A percentile compares a stretch with the other conserved stretches of the same genome.
Conservation (phyloP, 2,888 invertebrate genomes). For the Maniola hyperantus region DNA sequence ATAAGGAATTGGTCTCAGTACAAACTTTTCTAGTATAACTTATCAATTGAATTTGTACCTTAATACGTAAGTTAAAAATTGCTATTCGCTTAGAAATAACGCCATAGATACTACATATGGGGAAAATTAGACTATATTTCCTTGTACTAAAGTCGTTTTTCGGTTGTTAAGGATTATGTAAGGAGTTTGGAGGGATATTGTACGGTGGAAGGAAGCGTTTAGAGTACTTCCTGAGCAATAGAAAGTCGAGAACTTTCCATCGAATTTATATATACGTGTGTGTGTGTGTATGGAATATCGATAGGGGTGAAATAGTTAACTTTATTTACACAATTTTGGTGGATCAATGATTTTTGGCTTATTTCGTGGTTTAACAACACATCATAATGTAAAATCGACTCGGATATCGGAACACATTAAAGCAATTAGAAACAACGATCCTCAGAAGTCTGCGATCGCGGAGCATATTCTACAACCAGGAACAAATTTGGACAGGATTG, state of each 20-base stretch:
- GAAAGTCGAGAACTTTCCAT: slow-evolving; percentile 36
- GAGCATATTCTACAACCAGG: too few species aligned
- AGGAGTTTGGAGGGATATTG: slow-evolving; percentile 19
- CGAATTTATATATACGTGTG: slow-evolving; percentile 21
- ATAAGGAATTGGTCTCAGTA: background rate
- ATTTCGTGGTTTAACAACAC: too few species aligned
- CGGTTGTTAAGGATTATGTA: slow-evolving; percentile 4
- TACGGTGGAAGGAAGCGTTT: slow-evolving; percentile 41
- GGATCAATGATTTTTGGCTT: too few species aligned
- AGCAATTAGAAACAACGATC: too few species aligned
- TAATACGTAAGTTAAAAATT: background rate
- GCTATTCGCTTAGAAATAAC: slow-evolving; percentile 11
- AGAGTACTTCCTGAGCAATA: slow-evolving; percentile 40
- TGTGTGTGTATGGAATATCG: slow-evolving; percentile 21
- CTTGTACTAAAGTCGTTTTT: slow-evolving; percentile 25
- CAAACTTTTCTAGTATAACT: background rate
- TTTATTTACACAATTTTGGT: too few species aligned
- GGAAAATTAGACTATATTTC: slow-evolving; percentile 21
- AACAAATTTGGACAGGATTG: too few species aligned
- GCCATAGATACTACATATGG: background rate
- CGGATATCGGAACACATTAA: too few species aligned
- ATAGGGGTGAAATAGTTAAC: background rate
- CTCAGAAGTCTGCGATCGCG: too few species aligned
- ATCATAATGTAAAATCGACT: too few species aligned
- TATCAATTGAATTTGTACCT: background rate